A percentile compares a stretch with the other conserved stretches of the same genome.
Conservation (phyloP, 1,140 invertebrate genomes). For the Drosophila pectinifera region DNA sequence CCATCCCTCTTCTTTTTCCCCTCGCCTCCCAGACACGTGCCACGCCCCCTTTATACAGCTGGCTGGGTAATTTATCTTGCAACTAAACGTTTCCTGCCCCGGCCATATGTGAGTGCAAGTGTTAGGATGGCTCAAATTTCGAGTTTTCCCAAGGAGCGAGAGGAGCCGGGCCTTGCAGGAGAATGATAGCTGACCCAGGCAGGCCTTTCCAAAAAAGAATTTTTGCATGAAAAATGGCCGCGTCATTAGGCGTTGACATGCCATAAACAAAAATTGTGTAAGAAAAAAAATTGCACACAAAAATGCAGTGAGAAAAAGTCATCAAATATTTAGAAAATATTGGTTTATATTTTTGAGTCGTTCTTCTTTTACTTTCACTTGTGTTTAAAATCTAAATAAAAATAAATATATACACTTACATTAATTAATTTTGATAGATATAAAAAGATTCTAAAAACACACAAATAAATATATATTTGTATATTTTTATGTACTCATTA, state of each 20-base stretch:
- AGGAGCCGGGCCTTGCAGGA: slow-evolving; percentile 1
- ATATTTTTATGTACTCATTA: too few relatives aligned
- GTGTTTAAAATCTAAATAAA: background rate
- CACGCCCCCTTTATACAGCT: slow-evolving; percentile 37
- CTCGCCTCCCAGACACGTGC: slow-evolving; percentile 23
- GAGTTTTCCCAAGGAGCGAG: slow-evolving; percentile 4
- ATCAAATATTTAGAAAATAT: slow-evolving; percentile 1
- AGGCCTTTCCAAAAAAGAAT: slow-evolving; percentile 22
- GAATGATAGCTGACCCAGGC: slow-evolving; percentile 44
- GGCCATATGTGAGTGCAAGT: slow-evolving; percentile 49
- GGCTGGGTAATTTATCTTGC: slow-evolving; percentile 74
- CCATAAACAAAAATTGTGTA: slow-evolving; percentile 73
- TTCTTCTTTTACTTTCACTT: background rate
- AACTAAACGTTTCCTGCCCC: slow-evolving; percentile 74
- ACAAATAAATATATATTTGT: too few relatives aligned
- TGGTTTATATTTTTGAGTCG: background rate
- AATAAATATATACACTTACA: too few relatives aligned
- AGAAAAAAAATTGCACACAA: slow-evolving; percentile 27
- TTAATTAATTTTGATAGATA: too few relatives aligned
- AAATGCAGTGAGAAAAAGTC: slow-evolving; percentile 53
- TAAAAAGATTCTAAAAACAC: too few relatives aligned
- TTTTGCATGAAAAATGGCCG: slow-evolving; percentile 73
- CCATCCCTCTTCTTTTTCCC: slow-evolving; percentile 12
- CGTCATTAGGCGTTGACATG: slow-evolving; percentile 81
- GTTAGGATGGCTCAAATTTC: slow-evolving; percentile 29